Base-by-base conservation (phyloP, 1,140 invertebrate genomes). In the Gryllus bimaculatus region DNA sequence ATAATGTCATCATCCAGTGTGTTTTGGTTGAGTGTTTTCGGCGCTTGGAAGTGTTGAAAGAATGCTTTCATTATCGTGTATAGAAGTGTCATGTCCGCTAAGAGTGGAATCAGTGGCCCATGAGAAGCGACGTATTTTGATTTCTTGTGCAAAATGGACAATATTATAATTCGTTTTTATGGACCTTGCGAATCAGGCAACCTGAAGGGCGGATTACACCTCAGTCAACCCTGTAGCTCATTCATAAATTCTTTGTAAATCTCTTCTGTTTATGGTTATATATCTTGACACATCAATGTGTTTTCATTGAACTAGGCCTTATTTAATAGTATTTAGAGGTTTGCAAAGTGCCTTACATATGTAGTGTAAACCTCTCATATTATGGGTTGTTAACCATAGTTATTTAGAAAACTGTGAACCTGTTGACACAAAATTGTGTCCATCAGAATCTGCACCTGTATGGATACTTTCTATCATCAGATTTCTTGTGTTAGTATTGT, bases 51-150 rank as follows among this genome's bases (percentile, higher is more conserved):
- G 54, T 66, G 54, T 18, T 66, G 18, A 66, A 66, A 66, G 54
- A 66, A 66, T 13, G 54, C 54, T 66, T 66, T 66, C 54, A 66
- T 66, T 66, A 66, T 66, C 54, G 18, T 66, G 54, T 66, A 66
- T 18, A 66, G 54, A 66, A 66, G 54, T 66, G 54, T 66, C 54
- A 66, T 66, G 54, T 66, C 54, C 54, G 54, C 54, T 66, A 18
- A 66, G 54, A 66, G 54, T 66, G 54, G 54, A 66, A 66, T 66
- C 54, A 66, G 54, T 66, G 54, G 54, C 54, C 54, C 54, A 66
- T 66, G 18, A 66, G 54, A 66, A 66, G 54, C 18, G 54, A 66
- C 10, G 10, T 18, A 66, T 66, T 66, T 66, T 66, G 54, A 66
- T 66, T 66, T 66, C 10, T 66, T 66, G 18, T 18, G 54, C 10